Conservation (phyloP, 2,888 invertebrate species). For the Hirtodrosophila alboralis region DNA sequence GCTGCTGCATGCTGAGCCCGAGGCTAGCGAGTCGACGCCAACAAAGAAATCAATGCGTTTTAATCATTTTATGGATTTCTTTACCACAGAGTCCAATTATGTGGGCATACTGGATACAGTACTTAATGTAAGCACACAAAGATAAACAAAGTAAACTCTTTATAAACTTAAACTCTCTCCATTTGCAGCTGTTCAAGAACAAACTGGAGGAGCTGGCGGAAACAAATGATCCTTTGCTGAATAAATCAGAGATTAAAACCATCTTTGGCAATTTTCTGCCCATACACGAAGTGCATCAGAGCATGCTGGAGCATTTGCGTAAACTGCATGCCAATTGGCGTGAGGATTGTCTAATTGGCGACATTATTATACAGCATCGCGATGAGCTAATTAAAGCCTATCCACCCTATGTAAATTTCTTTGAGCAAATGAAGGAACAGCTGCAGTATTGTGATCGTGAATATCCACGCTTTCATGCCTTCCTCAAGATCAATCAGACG, state of each 20-base stretch:
- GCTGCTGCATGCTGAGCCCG: constrained; percentile 74
- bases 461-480: constrained; percentile 98
- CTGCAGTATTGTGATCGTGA: constrained; percentile 94
- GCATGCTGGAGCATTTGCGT: constrained; percentile 87
- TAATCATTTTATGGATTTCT: constrained; percentile 90
- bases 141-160: neutral
- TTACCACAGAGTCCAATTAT: constrained; percentile 98
- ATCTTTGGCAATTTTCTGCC: constrained; percentile 98
- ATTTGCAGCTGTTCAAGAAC: constrained; percentile 93
- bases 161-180: fast-evolving
- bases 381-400: constrained; percentile 96
- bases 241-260: constrained; percentile 95
- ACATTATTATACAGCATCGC: constrained; percentile 94
- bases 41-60: constrained; percentile 84
- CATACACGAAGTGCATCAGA: constrained; percentile 96
- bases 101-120: constrained; percentile 97
- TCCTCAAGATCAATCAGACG: constrained; percentile 97
- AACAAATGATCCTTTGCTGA: constrained; percentile 90
- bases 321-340: constrained; percentile 88
- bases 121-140: constrained; percentile 88
- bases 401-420: constrained; percentile 99
- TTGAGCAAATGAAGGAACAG: constrained; percentile 98
- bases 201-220: constrained; percentile 95
- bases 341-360: constrained; percentile 94
- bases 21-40: constrained; percentile 77